Conservation (phyloP, 1,140 invertebrate genomes). For the Bombus turneri region DNA sequence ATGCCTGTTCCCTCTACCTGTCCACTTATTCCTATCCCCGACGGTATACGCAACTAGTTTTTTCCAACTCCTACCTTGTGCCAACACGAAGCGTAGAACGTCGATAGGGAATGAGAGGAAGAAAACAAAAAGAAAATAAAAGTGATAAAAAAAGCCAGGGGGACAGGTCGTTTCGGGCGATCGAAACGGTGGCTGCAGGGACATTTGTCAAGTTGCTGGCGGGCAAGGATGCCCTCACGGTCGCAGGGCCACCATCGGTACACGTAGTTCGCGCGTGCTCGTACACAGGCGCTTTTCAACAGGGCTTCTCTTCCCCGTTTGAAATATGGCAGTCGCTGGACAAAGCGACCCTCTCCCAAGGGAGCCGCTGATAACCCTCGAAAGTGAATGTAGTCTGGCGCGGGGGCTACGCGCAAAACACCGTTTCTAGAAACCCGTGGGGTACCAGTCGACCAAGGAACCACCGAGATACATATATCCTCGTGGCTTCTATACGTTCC, state of each 20-base stretch:
- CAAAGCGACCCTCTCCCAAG: conserved; percentile 58
- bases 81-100: too few relatives aligned
- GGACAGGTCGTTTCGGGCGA: background rate
- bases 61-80: too few relatives aligned
- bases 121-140: background rate
- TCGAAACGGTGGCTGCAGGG: background rate
- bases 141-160: background rate
- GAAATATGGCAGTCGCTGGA: conserved; percentile 58
- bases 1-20: too few relatives aligned
- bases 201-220: conserved; percentile 40
- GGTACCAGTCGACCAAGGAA: background rate
- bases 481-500: background rate
- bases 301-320: conserved; percentile 42
- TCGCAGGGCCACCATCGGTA: background rate
- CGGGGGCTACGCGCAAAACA: conserved; percentile 26
- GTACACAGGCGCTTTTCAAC: conserved; percentile 39
- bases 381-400: conserved; percentile 52
- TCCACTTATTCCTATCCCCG: too few relatives aligned
- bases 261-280: conserved; percentile 26
- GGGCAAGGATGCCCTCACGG: conserved; percentile 11
- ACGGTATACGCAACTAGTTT: too few relatives aligned
- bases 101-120: background rate
- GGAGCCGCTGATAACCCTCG: conserved; percentile 56
- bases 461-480: conserved; percentile 10
- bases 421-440: conserved; percentile 8